phyloP scores from a whole-genome alignment of 2,797 vertebrate genomes.

The Sphaeramia orbicularis region DNA sequence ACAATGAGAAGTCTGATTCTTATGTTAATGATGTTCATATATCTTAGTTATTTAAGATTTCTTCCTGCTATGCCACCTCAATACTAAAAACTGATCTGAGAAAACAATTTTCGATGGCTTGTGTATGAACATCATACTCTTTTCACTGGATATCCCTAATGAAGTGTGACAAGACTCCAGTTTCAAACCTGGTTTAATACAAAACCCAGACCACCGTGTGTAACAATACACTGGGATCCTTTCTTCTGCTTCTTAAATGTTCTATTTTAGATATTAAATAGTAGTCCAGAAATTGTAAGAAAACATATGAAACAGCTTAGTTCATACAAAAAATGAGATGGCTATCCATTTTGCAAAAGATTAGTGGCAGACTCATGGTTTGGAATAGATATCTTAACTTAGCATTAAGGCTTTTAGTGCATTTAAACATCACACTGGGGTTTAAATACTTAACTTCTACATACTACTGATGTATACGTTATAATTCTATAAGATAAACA shows the following conservation, averaged over 20 bases:
- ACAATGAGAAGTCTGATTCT: too few relatives aligned
- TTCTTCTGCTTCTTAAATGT: not conserved
- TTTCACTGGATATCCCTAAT: constrained; percentile 2
- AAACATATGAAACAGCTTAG: constrained; percentile 45
- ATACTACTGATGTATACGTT: too few relatives aligned
- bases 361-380: constrained; percentile 14
- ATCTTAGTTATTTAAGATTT: too few relatives aligned
- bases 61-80: too few relatives aligned
- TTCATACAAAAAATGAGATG: constrained; percentile 25
- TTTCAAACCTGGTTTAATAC: not conserved
- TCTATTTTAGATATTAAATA: constrained; percentile 25
- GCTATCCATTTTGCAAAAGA: constrained; percentile 18
- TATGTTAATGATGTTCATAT: too few relatives aligned
- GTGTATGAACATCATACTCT: not conserved
- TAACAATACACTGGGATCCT: not conserved
- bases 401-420: constrained; percentile 5
- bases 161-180: constrained; percentile 1
- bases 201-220: constrained; percentile 9
- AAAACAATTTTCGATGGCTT: too few relatives aligned
- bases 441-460: constrained; percentile 6
- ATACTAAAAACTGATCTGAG: too few relatives aligned
- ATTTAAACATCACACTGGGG: constrained; percentile 21
- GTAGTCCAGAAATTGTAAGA: constrained; percentile 30
- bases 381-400: constrained; percentile 7
- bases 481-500: constrained; percentile 3